Conservation (phyloP, 2,113 vertebrate species). For the human region GRCh38 chr15:35773501-35774000, state of each 20-base stretch:
- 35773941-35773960: neutral
- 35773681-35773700: neutral
- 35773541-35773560: neutral
- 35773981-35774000: neutral
- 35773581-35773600: neutral
- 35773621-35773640: neutral
- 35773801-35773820: neutral
- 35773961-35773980: neutral
- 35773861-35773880: neutral
- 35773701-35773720: neutral
- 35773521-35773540: neutral
- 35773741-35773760: conserved; percentile 15
- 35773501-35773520: neutral
- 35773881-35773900: neutral
- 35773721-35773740: neutral
- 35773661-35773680: neutral
- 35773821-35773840: neutral
- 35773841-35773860: neutral
- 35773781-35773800: neutral
- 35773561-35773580: neutral
- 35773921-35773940: neutral
- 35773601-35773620: neutral
- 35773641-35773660: neutral
- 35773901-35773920: neutral
- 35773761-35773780: neutral